Percentiles rank a stretch among this genome's conserved stretches.
Evolutionary conservation across 2,797 vertebrate species (phyloP).

Genomic region (Protonibea diacanthus): DNA sequence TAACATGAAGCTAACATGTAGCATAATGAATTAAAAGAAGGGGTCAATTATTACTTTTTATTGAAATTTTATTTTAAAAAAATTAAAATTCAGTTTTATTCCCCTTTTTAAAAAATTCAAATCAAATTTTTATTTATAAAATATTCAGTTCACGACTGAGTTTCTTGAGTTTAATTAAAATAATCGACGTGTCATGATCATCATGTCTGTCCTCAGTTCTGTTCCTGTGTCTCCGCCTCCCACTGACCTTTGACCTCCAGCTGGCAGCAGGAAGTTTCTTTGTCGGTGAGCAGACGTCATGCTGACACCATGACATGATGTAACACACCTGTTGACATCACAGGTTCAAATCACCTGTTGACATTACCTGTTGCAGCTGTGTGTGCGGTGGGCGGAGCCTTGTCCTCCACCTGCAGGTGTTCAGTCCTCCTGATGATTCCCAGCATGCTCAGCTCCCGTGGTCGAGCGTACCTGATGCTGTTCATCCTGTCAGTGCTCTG

Average conservation of each 20-base stretch:
- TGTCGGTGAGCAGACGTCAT: constrained; percentile 69
- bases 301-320: not conserved
- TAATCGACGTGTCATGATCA: no score
- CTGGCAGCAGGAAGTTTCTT: constrained; percentile 66
- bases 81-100: not conserved
- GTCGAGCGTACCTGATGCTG: constrained; percentile 86
- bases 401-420: constrained; percentile 88
- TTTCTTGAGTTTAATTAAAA: no score
- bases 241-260: constrained; percentile 68
- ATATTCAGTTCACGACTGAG: no score
- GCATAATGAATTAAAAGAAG: no score
- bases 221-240: constrained; percentile 73
- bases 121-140: not conserved
- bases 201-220: constrained; percentile 67
- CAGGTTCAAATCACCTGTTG: no score
- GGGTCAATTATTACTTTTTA: no score
- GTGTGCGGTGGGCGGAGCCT: constrained; percentile 84
- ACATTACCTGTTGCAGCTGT: constrained; percentile 85
- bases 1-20: no score
- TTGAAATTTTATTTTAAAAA: no score
- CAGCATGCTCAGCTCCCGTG: constrained; percentile 90
- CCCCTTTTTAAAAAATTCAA: not conserved
- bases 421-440: constrained; percentile 86
- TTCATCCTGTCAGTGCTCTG: constrained; percentile 85
- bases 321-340: not conserved